Evolutionary conservation across 2,113 vertebrate species (phyloP).

Genomic region (Chlamydotis undulata): DNA sequence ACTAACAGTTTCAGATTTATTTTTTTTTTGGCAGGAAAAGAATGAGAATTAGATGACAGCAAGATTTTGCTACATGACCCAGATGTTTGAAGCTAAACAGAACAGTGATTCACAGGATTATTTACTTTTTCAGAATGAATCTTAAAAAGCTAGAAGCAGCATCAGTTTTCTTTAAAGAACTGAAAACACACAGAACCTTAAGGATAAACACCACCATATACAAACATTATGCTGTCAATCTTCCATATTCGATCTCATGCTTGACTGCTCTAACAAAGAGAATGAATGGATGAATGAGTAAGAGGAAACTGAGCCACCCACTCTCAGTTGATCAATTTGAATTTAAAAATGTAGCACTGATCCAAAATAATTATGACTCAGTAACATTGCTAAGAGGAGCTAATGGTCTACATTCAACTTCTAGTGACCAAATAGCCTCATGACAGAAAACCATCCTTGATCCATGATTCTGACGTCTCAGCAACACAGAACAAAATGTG

Average conservation of each 20-base stretch:
- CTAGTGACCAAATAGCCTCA: background rate
- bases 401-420: background rate
- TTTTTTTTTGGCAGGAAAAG: background rate
- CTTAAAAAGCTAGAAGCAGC: background rate
- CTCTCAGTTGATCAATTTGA: background rate
- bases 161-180: background rate
- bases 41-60: background rate
- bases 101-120: background rate
- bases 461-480: background rate
- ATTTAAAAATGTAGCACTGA: background rate
- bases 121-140: background rate
- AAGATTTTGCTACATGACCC: background rate
- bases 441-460: background rate
- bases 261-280: background rate
- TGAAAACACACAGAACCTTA: background rate
- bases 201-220: background rate
- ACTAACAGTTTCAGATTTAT: background rate
- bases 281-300: background rate
- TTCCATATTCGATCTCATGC: background rate
- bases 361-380: background rate
- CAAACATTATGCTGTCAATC: background rate
- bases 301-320: background rate
- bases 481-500: background rate
- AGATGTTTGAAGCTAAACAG: conserved; percentile 4
- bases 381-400: background rate